phyloP scores from a whole-genome alignment of 2,113 vertebrate species.

The Cephalopholis sonnerati region DNA sequence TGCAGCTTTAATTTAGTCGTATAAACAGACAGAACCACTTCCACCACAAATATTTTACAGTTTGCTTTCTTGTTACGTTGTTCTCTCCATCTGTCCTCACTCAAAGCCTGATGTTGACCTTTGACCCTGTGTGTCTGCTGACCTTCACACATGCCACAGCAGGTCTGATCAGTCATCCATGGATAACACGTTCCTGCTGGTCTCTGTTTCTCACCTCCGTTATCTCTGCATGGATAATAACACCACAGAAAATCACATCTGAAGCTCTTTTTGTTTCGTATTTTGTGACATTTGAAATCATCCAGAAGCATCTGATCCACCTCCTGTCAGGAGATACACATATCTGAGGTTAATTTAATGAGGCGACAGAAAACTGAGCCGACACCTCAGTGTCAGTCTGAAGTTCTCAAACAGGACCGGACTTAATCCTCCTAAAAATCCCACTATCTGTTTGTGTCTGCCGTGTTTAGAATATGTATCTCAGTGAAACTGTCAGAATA shows the following conservation, averaged over 20 bases:
- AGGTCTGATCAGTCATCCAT: conserved; percentile 13
- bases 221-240: background rate
- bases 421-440: background rate
- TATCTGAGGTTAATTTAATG: too few species aligned
- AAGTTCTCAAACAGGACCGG: background rate
- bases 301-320: background rate
- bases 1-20: too few species aligned
- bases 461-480: background rate
- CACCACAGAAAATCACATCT: background rate
- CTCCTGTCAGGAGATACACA: too few species aligned
- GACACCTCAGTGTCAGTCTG: background rate
- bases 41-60: background rate
- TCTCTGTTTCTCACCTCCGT: background rate
- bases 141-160: conserved; percentile 36
- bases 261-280: background rate
- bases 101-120: conserved; percentile 57
- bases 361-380: too few species aligned
- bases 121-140: conserved; percentile 14
- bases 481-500: background rate
- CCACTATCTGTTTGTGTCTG: background rate
- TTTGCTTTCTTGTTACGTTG: background rate
- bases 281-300: background rate
- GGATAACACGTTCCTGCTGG: conserved; percentile 20
- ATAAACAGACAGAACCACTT: too few species aligned
- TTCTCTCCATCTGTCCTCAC: conserved; percentile 16